Evolutionary conservation across 1,140 invertebrate genomes (phyloP).

Genomic region (Drosophila parvula): DNA sequence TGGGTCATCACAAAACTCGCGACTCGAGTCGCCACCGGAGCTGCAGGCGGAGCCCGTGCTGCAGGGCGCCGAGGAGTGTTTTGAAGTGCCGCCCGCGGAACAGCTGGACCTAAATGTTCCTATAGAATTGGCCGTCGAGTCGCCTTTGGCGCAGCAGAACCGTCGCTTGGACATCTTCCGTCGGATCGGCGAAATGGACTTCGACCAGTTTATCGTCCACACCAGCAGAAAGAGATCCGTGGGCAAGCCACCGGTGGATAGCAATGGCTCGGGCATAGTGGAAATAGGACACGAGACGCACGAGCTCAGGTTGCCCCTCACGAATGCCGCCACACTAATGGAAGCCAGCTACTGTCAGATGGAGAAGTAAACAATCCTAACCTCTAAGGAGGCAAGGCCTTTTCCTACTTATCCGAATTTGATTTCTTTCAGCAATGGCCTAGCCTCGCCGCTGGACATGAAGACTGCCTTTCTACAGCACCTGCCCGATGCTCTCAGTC

Average conservation of each 20-base stretch:
- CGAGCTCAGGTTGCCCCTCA: slow-evolving; percentile 48
- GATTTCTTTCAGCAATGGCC: slow-evolving; percentile 44
- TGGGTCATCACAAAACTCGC: slow-evolving; percentile 31
- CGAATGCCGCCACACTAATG: slow-evolving; percentile 70
- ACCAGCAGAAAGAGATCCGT: slow-evolving; percentile 46
- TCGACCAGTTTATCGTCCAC: slow-evolving; percentile 77
- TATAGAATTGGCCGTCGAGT: slow-evolving; percentile 83
- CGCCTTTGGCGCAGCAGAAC: slow-evolving; percentile 72
- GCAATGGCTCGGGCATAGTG: slow-evolving; percentile 57
- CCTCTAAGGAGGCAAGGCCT: not conserved
- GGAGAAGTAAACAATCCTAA: slow-evolving; percentile 50
- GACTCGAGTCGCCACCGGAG: slow-evolving; percentile 67
- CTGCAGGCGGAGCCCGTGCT: slow-evolving; percentile 69
- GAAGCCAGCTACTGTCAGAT: slow-evolving; percentile 78
- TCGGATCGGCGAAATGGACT: slow-evolving; percentile 79
- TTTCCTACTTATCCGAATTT: not conserved
- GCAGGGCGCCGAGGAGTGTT: slow-evolving; percentile 85
- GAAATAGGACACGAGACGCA: slow-evolving; percentile 77
- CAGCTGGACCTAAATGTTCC: slow-evolving; percentile 84
- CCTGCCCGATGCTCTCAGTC: slow-evolving; percentile 67
- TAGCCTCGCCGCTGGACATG: slow-evolving; percentile 64
- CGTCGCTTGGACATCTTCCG: slow-evolving; percentile 80
- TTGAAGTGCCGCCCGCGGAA: slow-evolving; percentile 84
- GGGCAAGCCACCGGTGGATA: slow-evolving; percentile 10
- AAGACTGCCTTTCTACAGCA: slow-evolving; percentile 57